Conservation (phyloP, 1,140 invertebrate species). For the Sycophila sp. region DNA sequence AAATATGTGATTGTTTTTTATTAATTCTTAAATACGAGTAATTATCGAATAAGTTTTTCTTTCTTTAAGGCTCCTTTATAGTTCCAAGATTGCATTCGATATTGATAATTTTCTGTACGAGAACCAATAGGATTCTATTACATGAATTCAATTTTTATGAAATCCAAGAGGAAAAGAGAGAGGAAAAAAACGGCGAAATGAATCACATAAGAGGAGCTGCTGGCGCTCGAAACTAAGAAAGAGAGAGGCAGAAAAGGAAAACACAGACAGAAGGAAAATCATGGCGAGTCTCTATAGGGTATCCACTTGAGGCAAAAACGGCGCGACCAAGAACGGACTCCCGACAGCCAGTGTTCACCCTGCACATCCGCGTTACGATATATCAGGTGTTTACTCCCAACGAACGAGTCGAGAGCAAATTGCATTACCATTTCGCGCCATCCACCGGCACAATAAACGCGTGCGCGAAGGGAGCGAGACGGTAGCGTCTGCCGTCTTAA, state of each 20-base stretch:
- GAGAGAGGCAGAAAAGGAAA: background rate
- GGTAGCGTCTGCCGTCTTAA: background rate
- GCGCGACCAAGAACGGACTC: background rate
- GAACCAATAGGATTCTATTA: no score
- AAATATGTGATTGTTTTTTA: no score
- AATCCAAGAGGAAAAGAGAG: no score
- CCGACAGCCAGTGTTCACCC: background rate
- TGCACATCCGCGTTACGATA: background rate
- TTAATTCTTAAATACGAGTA: no score
- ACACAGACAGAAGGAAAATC: background rate
- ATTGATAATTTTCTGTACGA: no score
- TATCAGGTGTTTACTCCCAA: constrained; percentile 1
- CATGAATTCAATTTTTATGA: no score
- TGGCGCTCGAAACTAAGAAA: background rate
- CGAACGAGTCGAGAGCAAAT: background rate
- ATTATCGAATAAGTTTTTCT: no score
- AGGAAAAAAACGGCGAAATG: no score
- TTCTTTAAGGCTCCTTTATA: no score
- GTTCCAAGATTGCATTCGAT: no score
- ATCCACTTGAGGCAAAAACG: background rate
- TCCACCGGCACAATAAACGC: background rate
- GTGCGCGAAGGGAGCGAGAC: background rate
- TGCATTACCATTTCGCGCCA: background rate
- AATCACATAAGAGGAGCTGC: no score
- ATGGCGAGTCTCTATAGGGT: background rate